A percentile compares a stretch with the other conserved stretches of the same genome.
Evolutionary conservation across 2,113 vertebrate genomes (phyloP).

Genomic region (Synchiropus splendidus): DNA sequence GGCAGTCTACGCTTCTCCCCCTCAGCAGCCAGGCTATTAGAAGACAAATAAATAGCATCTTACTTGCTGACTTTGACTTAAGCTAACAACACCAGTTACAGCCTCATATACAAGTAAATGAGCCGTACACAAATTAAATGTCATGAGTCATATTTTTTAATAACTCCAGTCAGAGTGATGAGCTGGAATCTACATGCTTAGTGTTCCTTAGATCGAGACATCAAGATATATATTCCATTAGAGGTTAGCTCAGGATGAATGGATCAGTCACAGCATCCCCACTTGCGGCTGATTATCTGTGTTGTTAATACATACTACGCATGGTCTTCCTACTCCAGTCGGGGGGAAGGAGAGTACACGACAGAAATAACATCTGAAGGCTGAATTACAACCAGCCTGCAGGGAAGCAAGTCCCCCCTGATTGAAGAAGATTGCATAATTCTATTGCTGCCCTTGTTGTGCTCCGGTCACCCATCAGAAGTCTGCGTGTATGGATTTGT

Average conservation of each 20-base stretch:
- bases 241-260: too few relatives aligned
- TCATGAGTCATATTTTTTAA: slow-evolving; percentile 51
- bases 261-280: too few relatives aligned
- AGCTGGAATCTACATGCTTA: too few relatives aligned
- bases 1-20: too few relatives aligned
- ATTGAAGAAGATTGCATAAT: slow-evolving; percentile 43
- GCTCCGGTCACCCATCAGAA: slow-evolving; percentile 33
- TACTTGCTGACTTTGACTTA: too few relatives aligned
- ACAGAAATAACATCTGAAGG: slow-evolving; percentile 30
- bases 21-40: too few relatives aligned
- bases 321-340: slow-evolving; percentile 46
- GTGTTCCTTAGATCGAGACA: too few relatives aligned
- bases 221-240: too few relatives aligned
- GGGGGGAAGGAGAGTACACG: slow-evolving; percentile 45
- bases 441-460: slow-evolving; percentile 36
- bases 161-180: slow-evolving; percentile 39
- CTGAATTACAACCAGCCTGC: slow-evolving; percentile 28
- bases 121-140: slow-evolving; percentile 25
- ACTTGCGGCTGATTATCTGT: slow-evolving; percentile 47
- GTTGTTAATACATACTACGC: slow-evolving; percentile 45
- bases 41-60: too few relatives aligned
- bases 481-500: slow-evolving; percentile 14
- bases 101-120: too few relatives aligned
- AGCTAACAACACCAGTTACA: too few relatives aligned
- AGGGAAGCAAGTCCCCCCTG: slow-evolving; percentile 37